phyloP scores from a whole-genome alignment of 2,888 invertebrate genomes.

The Thalpophila matura region DNA sequence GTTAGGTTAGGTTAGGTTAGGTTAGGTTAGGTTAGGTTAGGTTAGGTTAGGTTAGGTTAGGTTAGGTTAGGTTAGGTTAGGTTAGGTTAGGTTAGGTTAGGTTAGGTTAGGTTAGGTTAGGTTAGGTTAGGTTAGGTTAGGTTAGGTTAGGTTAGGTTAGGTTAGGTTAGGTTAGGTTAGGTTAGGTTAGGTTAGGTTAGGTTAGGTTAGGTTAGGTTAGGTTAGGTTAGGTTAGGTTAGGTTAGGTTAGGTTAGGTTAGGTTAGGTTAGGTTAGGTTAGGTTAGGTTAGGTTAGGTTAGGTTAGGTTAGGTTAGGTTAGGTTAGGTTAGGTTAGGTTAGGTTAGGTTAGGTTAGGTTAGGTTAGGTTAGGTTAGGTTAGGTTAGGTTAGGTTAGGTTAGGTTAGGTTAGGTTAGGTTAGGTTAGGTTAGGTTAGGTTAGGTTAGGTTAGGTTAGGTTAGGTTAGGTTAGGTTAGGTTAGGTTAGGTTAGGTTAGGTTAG shows the following conservation, averaged over 20 bases:
- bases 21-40: slow-evolving; percentile 44
- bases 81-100: slow-evolving; percentile 45
- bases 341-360: slow-evolving; percentile 47
- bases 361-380: slow-evolving; percentile 46
- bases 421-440: slow-evolving; percentile 49
- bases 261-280: slow-evolving; percentile 42
- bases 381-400: slow-evolving; percentile 56
- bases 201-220: slow-evolving; percentile 49
- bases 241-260: slow-evolving; percentile 21
- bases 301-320: slow-evolving; percentile 43
- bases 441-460: slow-evolving; percentile 4
- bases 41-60: slow-evolving; percentile 55
- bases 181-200: slow-evolving; percentile 51
- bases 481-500: slow-evolving; percentile 4
- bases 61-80: slow-evolving; percentile 52
- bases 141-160: slow-evolving; percentile 42
- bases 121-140: slow-evolving; percentile 36
- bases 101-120: slow-evolving; percentile 47
- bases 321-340: slow-evolving; percentile 49
- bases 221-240: slow-evolving; percentile 39
- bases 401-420: slow-evolving; percentile 57
- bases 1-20: slow-evolving; percentile 10
- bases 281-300: slow-evolving; percentile 42
- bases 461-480: slow-evolving; percentile 4
- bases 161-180: slow-evolving; percentile 46